A percentile compares a stretch with the other conserved stretches of the same genome.
phyloP scores from a whole-genome alignment of 2,113 vertebrate species.

The Python bivittatus region DNA sequence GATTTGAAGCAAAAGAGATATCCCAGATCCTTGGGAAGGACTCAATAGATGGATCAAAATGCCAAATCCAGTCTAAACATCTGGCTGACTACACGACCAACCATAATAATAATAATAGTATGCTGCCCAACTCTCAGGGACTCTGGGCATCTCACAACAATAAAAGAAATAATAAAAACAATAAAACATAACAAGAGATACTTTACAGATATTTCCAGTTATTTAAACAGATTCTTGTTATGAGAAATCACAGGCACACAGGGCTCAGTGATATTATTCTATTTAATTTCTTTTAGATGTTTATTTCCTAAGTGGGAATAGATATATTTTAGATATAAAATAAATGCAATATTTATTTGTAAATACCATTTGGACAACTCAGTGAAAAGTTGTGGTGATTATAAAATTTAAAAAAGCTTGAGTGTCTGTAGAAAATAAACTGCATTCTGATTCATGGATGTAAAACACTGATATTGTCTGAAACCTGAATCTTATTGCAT shows the following conservation, averaged over 20 bases:
- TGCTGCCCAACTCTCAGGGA: too few species aligned
- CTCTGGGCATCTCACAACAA: too few species aligned
- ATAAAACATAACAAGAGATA: too few species aligned
- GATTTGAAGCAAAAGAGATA: background rate
- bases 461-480: background rate
- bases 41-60: too few species aligned
- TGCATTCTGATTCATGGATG: background rate
- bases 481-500: background rate
- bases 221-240: background rate
- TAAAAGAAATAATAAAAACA: too few species aligned
- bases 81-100: too few species aligned
- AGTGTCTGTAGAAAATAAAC: background rate
- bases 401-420: background rate
- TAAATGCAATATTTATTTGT: too few species aligned
- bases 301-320: background rate
- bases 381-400: background rate
- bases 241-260: background rate
- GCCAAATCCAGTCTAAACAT: too few species aligned
- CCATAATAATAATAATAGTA: background rate
- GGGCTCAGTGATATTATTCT: background rate
- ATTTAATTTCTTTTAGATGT: background rate
- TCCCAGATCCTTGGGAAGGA: too few species aligned
- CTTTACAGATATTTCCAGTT: background rate
- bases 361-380: background rate
- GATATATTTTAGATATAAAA: too few species aligned